These are phyloP conservation scores for Sebastes oblongus DNA, from an alignment of 2,797 vertebrate species.

Conservation along the genomic window DNA sequence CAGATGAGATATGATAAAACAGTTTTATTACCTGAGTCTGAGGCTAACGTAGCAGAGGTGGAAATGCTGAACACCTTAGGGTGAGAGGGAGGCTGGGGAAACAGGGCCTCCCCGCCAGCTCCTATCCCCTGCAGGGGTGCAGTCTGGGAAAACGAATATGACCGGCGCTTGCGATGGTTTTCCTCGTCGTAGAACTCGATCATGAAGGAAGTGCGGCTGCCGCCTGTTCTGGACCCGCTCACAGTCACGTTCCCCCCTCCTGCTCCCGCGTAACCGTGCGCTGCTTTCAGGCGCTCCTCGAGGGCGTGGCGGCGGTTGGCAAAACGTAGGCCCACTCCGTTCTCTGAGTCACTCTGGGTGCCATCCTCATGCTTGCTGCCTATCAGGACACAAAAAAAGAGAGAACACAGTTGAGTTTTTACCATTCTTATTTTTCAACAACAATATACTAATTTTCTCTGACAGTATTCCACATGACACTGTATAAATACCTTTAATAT, in stretches of 20 bases:
- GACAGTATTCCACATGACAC: background rate
- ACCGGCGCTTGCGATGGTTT: constrained; percentile 91
- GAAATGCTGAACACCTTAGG: constrained; percentile 82
- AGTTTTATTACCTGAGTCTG: constrained; percentile 66
- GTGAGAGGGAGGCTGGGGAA: constrained; percentile 86
- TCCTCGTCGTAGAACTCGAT: constrained; percentile 96
- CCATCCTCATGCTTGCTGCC: constrained; percentile 98
- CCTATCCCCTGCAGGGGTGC: constrained; percentile 77
- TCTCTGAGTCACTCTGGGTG: constrained; percentile 97
- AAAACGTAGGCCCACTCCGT: constrained; percentile 88
- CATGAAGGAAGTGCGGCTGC: constrained; percentile 91
- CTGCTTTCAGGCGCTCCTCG: constrained; percentile 89
- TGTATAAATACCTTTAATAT: background rate
- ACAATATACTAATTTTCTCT: background rate
- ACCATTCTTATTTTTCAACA: background rate
- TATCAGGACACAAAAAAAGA: constrained; percentile 58
- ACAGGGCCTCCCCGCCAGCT: constrained; percentile 82
- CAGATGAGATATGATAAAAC: background rate
- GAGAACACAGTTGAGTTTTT: background rate
- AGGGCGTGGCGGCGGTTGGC: constrained; percentile 87
- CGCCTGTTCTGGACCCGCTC: constrained; percentile 75
- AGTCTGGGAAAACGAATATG: constrained; percentile 93
- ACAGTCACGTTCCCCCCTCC: constrained; percentile 72
- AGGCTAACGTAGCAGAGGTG: constrained; percentile 69
- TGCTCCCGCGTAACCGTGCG: constrained; percentile 74